These are phyloP conservation scores for Troides helena DNA, from an alignment of 2,888 invertebrate genomes.

Conservation along the genomic window DNA sequence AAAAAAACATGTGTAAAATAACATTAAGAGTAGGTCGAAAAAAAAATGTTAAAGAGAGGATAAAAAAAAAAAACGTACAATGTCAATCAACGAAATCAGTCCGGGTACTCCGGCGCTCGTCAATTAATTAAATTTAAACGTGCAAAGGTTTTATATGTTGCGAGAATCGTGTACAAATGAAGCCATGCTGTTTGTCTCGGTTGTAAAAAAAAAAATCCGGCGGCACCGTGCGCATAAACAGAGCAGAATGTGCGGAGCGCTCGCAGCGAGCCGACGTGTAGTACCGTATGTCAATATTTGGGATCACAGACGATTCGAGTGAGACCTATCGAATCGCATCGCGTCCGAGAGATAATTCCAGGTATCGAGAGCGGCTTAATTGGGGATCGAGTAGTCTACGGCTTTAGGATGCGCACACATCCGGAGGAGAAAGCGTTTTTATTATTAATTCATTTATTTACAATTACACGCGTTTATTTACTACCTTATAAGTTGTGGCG, in stretches of 20 bases:
- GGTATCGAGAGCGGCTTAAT: conserved; percentile 66
- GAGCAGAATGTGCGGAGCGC: background rate
- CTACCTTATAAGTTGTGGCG: too few relatives aligned
- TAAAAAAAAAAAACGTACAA: conserved; percentile 12
- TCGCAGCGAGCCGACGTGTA: conserved; percentile 20
- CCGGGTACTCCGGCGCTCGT: conserved; percentile 6
- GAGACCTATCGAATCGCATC: conserved; percentile 45
- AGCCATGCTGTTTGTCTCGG: conserved; percentile 22
- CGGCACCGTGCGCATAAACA: conserved; percentile 8
- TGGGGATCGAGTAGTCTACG: conserved; percentile 56
- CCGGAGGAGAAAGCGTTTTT: background rate
- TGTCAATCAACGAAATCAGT: conserved; percentile 23
- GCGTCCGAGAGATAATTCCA: conserved; percentile 51
- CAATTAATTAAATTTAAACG: conserved; percentile 15
- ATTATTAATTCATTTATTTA: background rate
- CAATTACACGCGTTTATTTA: too few relatives aligned
- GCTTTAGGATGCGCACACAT: conserved; percentile 30
- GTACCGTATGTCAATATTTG: conserved; percentile 64
- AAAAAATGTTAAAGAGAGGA: background rate
- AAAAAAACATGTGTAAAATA: too few relatives aligned
- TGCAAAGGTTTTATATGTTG: conserved; percentile 16
- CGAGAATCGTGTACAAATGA: conserved; percentile 15
- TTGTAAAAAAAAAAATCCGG: conserved; percentile 15
- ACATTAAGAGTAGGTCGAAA: background rate
- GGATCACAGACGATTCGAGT: conserved; percentile 49